Base-by-base conservation (phyloP, 2,797 vertebrate species). In the Vultur gryphus region DNA sequence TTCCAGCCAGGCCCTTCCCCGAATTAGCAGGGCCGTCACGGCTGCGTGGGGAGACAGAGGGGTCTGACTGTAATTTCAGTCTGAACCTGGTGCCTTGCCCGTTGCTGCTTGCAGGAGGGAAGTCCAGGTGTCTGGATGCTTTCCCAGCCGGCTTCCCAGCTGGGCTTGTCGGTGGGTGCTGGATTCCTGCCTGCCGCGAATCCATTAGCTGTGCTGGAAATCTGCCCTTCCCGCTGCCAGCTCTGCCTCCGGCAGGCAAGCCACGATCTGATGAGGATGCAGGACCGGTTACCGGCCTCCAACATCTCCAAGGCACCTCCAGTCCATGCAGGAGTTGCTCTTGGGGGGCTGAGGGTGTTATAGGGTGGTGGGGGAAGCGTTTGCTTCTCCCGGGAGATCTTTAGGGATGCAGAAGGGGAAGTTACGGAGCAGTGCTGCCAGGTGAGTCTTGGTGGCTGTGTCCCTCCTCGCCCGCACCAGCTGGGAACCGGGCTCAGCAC, bases 191-290 rank as follows among this genome's bases (percentile, higher is more conserved):
- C 96, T 73, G 86, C 80, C 1, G 6, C 2, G 6, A 83, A 84
- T 58, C 91, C 94, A 69, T 90, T 66, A 70, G 80, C 80, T 61
- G 31, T 39, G 77, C 84, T 92, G 94, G 89, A 86, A 86, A 39
- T 8, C 29, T 77, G 85, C 88, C 64, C 35, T 90, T 49, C 79
- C 79, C 0, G 0, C 85, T 82, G 88, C 82, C 11, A 4, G 57
- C 78, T 89, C 85, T 59, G 82, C 62, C 57, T 94, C 75, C 24
- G 0, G 41, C 21, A 25, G 48, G 58, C 54, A 6, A 59, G 21
- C 29, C 16, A 2, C 0, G 0, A 49, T 7, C 64, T 46, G 51
- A 8, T 18, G 91, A 58, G 78, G 43, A 10, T 9, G 4, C 17
- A 10, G 72, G 73, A 55, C 33, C 10, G 4, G 20, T 28, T 13